Percentiles rank a stretch among this genome's conserved stretches.
phyloP scores from a whole-genome alignment of 2,888 invertebrate species.

The Agrotis clavis region DNA sequence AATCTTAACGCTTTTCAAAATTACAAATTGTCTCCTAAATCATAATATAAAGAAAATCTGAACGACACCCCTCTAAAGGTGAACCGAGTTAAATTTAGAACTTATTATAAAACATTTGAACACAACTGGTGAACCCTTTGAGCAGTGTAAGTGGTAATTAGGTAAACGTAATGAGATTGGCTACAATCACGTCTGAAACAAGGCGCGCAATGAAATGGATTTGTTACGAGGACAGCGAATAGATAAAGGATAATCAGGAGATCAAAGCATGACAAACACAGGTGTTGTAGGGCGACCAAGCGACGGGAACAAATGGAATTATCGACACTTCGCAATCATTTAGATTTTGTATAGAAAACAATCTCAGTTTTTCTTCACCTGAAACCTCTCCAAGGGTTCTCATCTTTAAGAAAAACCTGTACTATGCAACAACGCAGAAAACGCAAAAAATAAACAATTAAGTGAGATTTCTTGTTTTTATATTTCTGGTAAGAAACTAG shows the following conservation, averaged over 20 bases:
- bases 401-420: too few species aligned
- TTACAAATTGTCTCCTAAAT: not conserved
- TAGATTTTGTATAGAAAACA: too few species aligned
- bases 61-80: conserved; percentile 10
- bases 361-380: too few species aligned
- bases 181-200: conserved; percentile 64
- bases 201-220: conserved; percentile 47
- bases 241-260: conserved; percentile 78
- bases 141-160: conserved; percentile 63
- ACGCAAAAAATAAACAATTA: too few species aligned
- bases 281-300: conserved; percentile 69
- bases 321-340: not conserved
- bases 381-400: too few species aligned
- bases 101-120: conserved; percentile 47
- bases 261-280: conserved; percentile 81
- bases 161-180: conserved; percentile 62
- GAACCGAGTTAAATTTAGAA: conserved; percentile 34
- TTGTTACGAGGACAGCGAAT: conserved; percentile 56
- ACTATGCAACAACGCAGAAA: too few species aligned
- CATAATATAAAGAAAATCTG: not conserved
- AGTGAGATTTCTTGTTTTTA: too few species aligned
- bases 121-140: conserved; percentile 51
- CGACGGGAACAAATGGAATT: not conserved
- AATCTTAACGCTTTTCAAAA: not conserved
- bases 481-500: too few species aligned